These are phyloP conservation scores for Bovichtus variegatus DNA, from an alignment of 2,797 vertebrate species.

Conservation along the genomic window DNA sequence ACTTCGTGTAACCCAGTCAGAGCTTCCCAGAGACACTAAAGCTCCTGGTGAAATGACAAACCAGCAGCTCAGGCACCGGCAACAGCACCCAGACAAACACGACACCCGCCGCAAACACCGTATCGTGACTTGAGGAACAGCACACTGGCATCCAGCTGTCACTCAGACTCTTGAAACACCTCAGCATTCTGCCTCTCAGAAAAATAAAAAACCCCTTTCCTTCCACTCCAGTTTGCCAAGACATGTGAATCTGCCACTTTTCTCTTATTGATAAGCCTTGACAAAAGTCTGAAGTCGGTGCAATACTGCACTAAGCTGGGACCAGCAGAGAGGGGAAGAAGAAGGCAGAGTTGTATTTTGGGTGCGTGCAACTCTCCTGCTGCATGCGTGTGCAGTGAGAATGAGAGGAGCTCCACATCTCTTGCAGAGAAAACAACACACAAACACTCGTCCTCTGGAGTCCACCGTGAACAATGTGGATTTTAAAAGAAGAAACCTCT, in stretches of 20 bases:
- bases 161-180: constrained; percentile 56
- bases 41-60: constrained; percentile 55
- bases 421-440: constrained; percentile 46
- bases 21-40: constrained; percentile 53
- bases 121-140: constrained; percentile 52
- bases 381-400: constrained; percentile 38
- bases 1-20: constrained; percentile 30
- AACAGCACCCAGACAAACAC: constrained; percentile 55
- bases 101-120: constrained; percentile 47
- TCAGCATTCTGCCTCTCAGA: constrained; percentile 35
- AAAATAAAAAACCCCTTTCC: constrained; percentile 36
- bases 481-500: constrained; percentile 74
- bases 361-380: neutral
- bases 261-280: constrained; percentile 66
- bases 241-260: constrained; percentile 70
- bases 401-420: constrained; percentile 60
- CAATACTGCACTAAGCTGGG: constrained; percentile 52
- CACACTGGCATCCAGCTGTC: constrained; percentile 61
- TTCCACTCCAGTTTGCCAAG: constrained; percentile 46
- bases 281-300: constrained; percentile 63
- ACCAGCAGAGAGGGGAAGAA: constrained; percentile 33
- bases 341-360: constrained; percentile 31
- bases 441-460: constrained; percentile 77
- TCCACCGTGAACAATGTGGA: constrained; percentile 75
- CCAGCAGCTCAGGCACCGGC: constrained; percentile 45